Evolutionary conservation across 2,797 vertebrate genomes (phyloP).

Genomic region (Sphenopsis melanotis): DNA sequence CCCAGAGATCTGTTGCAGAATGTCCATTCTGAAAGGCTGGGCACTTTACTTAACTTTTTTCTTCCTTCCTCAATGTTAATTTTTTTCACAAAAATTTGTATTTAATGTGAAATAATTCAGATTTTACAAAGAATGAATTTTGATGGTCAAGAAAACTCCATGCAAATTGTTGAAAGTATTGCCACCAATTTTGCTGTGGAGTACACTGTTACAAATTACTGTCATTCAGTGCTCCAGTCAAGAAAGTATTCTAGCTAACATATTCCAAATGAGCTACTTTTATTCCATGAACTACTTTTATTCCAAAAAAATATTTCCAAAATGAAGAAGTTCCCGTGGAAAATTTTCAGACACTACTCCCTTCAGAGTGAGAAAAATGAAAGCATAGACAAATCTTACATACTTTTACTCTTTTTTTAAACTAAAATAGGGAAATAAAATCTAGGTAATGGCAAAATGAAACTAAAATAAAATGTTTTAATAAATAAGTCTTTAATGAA

Average conservation of each 20-base stretch:
- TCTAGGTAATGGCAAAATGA: not conserved
- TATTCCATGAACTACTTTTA: not conserved
- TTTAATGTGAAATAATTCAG: not conserved
- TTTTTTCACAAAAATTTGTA: not conserved
- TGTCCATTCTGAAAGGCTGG: not conserved
- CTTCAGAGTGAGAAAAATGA: not conserved
- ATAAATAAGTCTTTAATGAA: not conserved
- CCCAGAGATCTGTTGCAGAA: not conserved
- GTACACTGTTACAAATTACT: not conserved
- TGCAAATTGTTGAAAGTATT: not conserved
- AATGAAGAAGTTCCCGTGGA: not conserved
- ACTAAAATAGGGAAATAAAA: not conserved
- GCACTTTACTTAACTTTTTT: not conserved
- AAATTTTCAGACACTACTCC: not conserved
- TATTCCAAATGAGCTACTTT: not conserved
- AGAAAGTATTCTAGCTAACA: not conserved
- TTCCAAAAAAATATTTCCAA: not conserved
- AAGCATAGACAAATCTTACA: not conserved
- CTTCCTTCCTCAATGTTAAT: not conserved
- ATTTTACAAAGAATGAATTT: not conserved
- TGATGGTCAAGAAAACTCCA: not conserved
- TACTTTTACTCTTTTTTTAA: fast-evolving
- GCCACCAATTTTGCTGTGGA: not conserved
- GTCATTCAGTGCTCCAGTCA: not conserved
- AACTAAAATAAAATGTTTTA: not conserved